Evolutionary conservation across 2,113 vertebrate species (phyloP).

Genomic region (Conger conger): DNA sequence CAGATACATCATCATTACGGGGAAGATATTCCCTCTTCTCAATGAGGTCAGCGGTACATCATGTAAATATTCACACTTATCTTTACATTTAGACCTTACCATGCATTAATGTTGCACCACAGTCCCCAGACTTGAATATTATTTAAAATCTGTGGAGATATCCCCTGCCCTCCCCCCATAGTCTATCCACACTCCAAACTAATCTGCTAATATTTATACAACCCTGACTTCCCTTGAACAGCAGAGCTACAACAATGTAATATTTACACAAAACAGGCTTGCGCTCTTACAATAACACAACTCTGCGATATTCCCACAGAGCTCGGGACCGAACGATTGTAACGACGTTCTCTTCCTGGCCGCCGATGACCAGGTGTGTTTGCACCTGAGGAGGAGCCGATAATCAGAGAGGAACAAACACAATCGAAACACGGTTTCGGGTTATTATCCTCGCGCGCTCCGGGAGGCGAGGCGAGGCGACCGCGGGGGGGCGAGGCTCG

Average conservation of each 20-base stretch:
- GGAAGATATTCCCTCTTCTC: too few relatives aligned
- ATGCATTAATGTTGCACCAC: too few relatives aligned
- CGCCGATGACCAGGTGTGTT: conserved; percentile 38
- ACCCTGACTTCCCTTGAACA: conserved; percentile 27
- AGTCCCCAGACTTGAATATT: too few relatives aligned
- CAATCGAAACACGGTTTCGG: not conserved
- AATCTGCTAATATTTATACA: conserved; percentile 30
- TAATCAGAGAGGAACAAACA: not conserved
- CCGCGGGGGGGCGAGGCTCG: not conserved
- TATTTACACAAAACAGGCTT: conserved; percentile 42
- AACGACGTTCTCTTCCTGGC: conserved; percentile 31
- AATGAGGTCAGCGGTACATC: too few relatives aligned
- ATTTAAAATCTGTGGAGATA: too few relatives aligned
- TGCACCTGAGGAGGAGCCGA: conserved; percentile 34
- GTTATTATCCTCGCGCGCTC: not conserved
- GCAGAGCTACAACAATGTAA: conserved; percentile 17
- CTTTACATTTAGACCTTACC: too few relatives aligned
- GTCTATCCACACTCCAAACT: not conserved
- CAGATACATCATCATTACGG: too few relatives aligned
- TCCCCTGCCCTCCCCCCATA: not conserved
- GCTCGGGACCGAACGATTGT: conserved; percentile 30
- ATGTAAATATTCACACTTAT: too few relatives aligned
- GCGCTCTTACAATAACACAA: conserved; percentile 19
- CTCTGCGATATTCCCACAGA: conserved; percentile 26
- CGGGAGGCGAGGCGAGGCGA: not conserved